phyloP scores from a whole-genome alignment of 2,113 vertebrate genomes.

The Podilymbus podiceps region DNA sequence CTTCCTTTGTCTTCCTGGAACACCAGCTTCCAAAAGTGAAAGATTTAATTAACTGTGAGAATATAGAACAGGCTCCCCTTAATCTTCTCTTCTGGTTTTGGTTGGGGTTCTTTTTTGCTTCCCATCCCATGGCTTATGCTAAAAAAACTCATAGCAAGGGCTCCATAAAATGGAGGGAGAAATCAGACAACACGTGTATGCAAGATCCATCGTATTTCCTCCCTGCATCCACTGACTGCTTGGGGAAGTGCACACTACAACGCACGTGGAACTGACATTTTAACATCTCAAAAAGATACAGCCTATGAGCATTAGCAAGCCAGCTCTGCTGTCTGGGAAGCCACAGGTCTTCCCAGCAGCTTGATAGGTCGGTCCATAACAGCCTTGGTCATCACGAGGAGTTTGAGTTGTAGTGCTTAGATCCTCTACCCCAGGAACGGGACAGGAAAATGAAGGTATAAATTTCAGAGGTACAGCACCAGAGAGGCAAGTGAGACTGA shows the following conservation, averaged over 20 bases:
- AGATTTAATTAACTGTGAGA: constrained; percentile 40
- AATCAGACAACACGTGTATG: background rate
- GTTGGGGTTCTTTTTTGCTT: background rate
- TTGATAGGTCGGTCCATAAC: background rate
- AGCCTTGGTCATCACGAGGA: background rate
- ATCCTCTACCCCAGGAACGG: background rate
- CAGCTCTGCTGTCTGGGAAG: background rate
- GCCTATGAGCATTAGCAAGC: background rate
- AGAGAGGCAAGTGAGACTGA: background rate
- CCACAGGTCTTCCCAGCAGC: background rate
- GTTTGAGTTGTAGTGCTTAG: background rate
- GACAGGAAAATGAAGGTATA: background rate
- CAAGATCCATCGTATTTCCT: background rate
- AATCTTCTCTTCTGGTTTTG: background rate
- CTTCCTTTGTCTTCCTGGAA: constrained; percentile 30
- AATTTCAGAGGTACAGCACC: background rate
- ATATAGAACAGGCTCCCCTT: background rate
- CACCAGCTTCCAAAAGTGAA: constrained; percentile 8
- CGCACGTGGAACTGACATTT: background rate
- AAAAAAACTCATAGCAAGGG: background rate
- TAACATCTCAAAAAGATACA: background rate
- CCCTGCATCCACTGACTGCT: background rate
- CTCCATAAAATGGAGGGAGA: background rate
- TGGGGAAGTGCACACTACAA: background rate
- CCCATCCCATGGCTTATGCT: background rate